Percentiles rank a stretch among this genome's conserved stretches.
Conservation (phyloP, 1,140 invertebrate genomes). For the Zaprionus gabonicus region DNA sequence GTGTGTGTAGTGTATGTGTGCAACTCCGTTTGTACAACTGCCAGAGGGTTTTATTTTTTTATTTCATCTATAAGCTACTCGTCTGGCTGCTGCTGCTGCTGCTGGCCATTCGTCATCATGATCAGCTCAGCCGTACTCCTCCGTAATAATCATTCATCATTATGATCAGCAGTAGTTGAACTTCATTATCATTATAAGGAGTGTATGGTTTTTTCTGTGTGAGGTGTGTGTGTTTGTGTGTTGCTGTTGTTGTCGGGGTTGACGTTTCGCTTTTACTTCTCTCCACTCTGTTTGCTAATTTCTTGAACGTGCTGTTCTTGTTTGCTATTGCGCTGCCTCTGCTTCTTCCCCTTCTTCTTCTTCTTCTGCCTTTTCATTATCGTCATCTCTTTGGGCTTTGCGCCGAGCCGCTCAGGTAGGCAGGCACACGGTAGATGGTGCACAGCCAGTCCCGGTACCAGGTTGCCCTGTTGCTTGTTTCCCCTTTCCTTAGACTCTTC, state of each 20-base stretch:
- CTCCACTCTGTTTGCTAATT: slow-evolving; percentile 67
- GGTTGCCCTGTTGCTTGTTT: neutral
- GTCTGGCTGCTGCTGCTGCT: slow-evolving; percentile 22
- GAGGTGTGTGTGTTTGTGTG: neutral
- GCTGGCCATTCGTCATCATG: slow-evolving; percentile 54
- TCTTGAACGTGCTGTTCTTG: slow-evolving; percentile 79
- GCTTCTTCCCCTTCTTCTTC: slow-evolving; percentile 9
- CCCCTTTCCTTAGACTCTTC: neutral
- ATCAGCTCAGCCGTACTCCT: slow-evolving; percentile 34
- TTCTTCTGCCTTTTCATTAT: slow-evolving; percentile 35
- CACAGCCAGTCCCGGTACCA: slow-evolving; percentile 53
- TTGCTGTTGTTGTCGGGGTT: slow-evolving; percentile 22
- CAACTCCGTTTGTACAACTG: slow-evolving; percentile 74
- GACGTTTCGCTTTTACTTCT: slow-evolving; percentile 74
- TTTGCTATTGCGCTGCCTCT: slow-evolving; percentile 50
- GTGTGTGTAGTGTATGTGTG: slow-evolving; percentile 41
- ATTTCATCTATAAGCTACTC: slow-evolving; percentile 34
- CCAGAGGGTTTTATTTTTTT: slow-evolving; percentile 51
- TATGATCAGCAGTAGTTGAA: slow-evolving; percentile 36
- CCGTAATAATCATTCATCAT: slow-evolving; percentile 71
- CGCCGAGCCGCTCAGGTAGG: slow-evolving; percentile 56
- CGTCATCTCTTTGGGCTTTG: slow-evolving; percentile 34
- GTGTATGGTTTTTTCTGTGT: neutral
- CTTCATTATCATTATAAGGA: slow-evolving; percentile 9
- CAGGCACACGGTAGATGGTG: slow-evolving; percentile 30